phyloP scores from a whole-genome alignment of 1,140 invertebrate species.

The Diabrotica undecimpunctata region DNA sequence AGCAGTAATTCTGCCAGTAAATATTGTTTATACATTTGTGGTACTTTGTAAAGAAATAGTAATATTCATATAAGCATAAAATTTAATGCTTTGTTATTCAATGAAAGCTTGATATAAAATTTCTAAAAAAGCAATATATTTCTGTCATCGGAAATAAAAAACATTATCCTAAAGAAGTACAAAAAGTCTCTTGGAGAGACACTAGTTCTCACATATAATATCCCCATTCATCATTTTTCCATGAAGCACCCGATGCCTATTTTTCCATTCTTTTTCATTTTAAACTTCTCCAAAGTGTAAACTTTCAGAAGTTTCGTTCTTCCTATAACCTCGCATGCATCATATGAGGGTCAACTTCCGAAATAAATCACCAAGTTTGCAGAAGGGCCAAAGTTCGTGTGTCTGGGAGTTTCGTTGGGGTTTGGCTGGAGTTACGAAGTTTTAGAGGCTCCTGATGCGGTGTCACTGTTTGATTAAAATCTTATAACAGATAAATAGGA shows the following conservation, averaged over 20 bases:
- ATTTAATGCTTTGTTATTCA: too few relatives aligned
- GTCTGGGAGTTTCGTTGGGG: background rate
- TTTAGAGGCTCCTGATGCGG: background rate
- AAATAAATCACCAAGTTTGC: background rate
- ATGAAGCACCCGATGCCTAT: background rate
- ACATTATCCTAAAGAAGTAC: too few relatives aligned
- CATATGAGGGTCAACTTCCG: constrained; percentile 3
- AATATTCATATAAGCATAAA: too few relatives aligned
- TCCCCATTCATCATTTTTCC: too few relatives aligned
- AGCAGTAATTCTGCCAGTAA: too few relatives aligned
- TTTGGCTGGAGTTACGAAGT: background rate
- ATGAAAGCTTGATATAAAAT: too few relatives aligned
- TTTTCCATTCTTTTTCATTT: constrained; percentile 5
- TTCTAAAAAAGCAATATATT: too few relatives aligned
- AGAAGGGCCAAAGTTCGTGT: background rate
- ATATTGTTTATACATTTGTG: too few relatives aligned
- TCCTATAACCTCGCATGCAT: constrained; percentile 7
- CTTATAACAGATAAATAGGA: background rate
- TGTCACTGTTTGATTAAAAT: constrained; percentile 6
- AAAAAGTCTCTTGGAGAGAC: too few relatives aligned
- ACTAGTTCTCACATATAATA: too few relatives aligned
- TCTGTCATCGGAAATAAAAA: too few relatives aligned
- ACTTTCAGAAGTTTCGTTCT: background rate
- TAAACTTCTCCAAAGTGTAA: background rate
- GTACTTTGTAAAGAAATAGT: too few relatives aligned